Base-by-base conservation (phyloP, 2,113 vertebrate species). In the Parus major region DNA sequence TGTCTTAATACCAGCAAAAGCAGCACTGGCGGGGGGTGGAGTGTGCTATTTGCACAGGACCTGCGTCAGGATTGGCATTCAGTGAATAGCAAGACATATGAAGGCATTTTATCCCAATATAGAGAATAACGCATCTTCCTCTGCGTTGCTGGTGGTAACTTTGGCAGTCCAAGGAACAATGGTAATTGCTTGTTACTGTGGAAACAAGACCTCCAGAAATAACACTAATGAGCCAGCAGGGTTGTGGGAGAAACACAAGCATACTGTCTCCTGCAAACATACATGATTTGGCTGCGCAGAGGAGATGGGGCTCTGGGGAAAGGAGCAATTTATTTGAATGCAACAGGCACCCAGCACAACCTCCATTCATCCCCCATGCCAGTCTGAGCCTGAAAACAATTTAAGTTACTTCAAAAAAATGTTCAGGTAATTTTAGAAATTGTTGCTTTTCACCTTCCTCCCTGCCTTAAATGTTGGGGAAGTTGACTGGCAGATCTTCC, bases 171-270 rank as follows among this genome's bases (percentile, higher is more conserved):
- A 97, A 98, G 94, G 97, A 97, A 97, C 97, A 97, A 96, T 97
- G 95, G 95, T 97, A 98, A 98, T 97, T 96, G 88, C 97, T 96
- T 95, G 98, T 98, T 98, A 96, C 97, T 97, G 97, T 98, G 96
- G 98, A 97, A 98, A 98, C 97, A 94, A 97, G 97, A 97, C 97
- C 95, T 97, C 97, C 95, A 97, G 95, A 97, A 97, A 97, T 97
- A 97, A 97, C 95, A 96, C 94, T 96, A 97, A 97, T 97, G 95
- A 97, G 95, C 93, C 90, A 97, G 96, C 94, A 86, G 95, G 95
- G 96, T 95, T 19, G 93, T 96, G 96, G 96, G 94, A 96, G 94
- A 97, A 97, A 96, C 76, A 94, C 92, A 97, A 96, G 95, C 91
- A 80, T 88, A 76, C 88, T 63, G 94, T 90, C 90, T 97, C 78